A percentile compares a stretch with the other conserved stretches of the same genome.
Conservation (phyloP, 2,113 vertebrate genomes). For the Cryptoleucopteryx plumbea region DNA sequence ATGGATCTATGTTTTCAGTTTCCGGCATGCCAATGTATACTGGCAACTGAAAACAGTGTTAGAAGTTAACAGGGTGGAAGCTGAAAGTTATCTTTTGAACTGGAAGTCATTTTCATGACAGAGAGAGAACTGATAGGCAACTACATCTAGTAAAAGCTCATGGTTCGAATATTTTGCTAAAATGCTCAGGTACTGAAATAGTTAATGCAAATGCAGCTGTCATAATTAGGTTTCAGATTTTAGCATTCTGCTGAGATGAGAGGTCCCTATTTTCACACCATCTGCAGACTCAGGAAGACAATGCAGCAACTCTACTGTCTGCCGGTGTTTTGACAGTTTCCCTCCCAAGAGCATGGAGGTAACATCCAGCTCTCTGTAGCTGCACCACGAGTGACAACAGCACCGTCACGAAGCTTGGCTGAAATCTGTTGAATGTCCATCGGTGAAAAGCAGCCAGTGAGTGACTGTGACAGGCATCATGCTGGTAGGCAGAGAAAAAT, state of each 20-base stretch:
- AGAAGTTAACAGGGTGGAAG: not conserved
- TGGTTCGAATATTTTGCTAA: not conserved
- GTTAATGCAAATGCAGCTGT: conserved; percentile 6
- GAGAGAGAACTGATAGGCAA: not conserved
- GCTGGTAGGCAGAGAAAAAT: not conserved
- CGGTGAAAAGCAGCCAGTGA: not conserved
- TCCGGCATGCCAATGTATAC: not conserved
- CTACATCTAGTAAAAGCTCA: not conserved
- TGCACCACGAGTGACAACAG: not conserved
- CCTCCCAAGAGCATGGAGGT: not conserved
- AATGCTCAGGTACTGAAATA: not conserved
- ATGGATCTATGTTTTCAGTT: not conserved
- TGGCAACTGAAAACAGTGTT: not conserved
- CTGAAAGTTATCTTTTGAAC: not conserved
- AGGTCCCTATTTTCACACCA: not conserved
- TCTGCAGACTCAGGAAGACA: not conserved
- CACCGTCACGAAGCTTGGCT: not conserved
- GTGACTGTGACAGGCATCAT: not conserved
- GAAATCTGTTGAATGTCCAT: not conserved
- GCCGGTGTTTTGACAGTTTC: not conserved
- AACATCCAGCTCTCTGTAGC: not conserved
- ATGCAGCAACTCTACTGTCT: not conserved
- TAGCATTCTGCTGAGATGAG: conserved; percentile 1
- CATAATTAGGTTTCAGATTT: conserved; percentile 5
- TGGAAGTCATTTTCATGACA: not conserved